Evolutionary conservation across 2,113 vertebrate genomes (phyloP), one percentile per base, ranked within the genome.

Genomic region (Proterorhinus semilunaris): DNA sequence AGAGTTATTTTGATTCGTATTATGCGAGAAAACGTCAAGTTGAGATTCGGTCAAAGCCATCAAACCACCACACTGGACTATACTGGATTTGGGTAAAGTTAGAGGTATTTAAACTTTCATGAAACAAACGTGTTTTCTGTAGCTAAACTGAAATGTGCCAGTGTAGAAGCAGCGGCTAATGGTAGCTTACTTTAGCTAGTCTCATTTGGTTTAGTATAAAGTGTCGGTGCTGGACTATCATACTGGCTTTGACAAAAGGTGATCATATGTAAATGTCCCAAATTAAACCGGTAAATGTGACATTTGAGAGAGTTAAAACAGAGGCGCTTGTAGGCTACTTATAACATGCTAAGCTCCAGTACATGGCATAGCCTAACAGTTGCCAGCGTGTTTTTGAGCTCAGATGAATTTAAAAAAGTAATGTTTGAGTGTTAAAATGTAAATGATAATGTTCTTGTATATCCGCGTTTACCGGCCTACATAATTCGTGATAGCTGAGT

Each of bases 61-160:
- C 36, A 5, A 0, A 2, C 44, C 50, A 0, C 5, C 12, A 62
- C 27, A 36, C 27, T 36, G 2, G 27, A 13, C 6, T 1, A 1
- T 6, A 8, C 6, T 11, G 3, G 10, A 9, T 50, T 69, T 43
- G 17, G 51, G 58, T n/a, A 12, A 65, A 71, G 47, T 8, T 43
- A 13, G 10, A 80, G 80, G 87, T 89, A 83, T 79, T 16, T 62
- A 1, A 1, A 83, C 82, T 83, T 87, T 81, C 7, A 7, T 42
- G 27, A 36, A 36, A 36, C 27, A 3, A 36, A 36, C 27, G 27
- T 36, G 27, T 36, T 36, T 3, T 36, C 27, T 36, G 27, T 36
- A 36, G 27, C 27, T 27, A 27, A 27, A 27, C 27, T 27, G 27
- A 27, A 27, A 27, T 27, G 1, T 27, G 27, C 27, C 27, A 27